These are phyloP conservation scores for Sebastes minor DNA, from an alignment of 2,797 vertebrate genomes.

Conservation along the genomic window DNA sequence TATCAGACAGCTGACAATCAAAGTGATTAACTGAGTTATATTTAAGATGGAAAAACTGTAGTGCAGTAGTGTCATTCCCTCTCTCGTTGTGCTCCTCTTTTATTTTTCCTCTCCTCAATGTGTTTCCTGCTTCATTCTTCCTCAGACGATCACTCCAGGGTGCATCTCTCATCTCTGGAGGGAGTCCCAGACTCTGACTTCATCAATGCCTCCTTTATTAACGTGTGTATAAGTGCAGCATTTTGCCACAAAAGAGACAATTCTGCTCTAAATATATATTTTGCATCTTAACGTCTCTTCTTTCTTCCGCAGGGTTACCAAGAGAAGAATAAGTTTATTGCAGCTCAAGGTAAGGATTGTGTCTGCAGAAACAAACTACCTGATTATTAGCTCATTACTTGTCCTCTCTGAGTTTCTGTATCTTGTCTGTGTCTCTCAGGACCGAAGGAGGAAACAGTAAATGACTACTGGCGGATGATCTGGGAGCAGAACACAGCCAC, in stretches of 20 bases:
- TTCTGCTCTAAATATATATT: neutral
- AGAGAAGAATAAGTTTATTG: constrained; percentile 99
- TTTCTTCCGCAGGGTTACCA: constrained; percentile 89
- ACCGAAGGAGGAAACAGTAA: constrained; percentile 98
- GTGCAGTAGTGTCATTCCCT: neutral
- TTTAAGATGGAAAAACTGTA: neutral
- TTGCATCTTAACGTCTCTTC: neutral
- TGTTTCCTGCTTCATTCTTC: neutral
- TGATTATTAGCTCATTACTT: neutral
- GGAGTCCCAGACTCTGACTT: constrained; percentile 98
- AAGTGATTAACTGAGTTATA: neutral
- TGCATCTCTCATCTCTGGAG: constrained; percentile 93
- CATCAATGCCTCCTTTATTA: constrained; percentile 98
- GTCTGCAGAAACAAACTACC: neutral
- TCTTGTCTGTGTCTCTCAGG: constrained; percentile 76
- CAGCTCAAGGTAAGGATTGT: constrained; percentile 90
- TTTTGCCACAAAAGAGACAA: neutral
- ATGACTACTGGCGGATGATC: constrained; percentile 99
- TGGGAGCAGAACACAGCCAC: constrained; percentile 99
- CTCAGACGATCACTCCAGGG: constrained; percentile 96
- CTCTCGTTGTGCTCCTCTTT: neutral
- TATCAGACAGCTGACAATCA: neutral
- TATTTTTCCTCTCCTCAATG: neutral
- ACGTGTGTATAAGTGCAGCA: constrained; percentile 83
- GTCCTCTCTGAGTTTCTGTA: neutral